Base-by-base conservation (phyloP, 2,888 invertebrate genomes). In the Tiliacea citrago region DNA sequence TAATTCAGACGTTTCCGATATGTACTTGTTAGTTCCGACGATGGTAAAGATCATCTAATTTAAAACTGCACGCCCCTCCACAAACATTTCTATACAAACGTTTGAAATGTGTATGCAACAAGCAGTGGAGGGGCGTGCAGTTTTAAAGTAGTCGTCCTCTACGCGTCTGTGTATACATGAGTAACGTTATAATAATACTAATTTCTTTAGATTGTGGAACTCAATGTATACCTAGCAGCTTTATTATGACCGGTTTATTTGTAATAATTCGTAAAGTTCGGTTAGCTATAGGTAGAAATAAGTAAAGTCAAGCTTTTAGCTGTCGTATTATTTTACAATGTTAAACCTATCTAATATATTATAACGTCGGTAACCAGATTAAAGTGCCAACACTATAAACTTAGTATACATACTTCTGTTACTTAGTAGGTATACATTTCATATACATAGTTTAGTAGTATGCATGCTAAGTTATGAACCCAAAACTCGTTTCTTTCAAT, bases 1-100 rank as follows among this genome's bases (percentile, higher is more conserved):
- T 91, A 91, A 88, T 80, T 94, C 93, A 94, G 94, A 93, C 93
- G 90, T 90, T 86, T 90, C 86, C 90, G 94, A 95, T 95, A 94
- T 95, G 94, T 94, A 91, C 87, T 90, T 89, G 90, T 91, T 90
- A 83, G 88, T 89, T 88, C 77, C 84, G 81, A 84, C 79, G 79
- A 78, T 85, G 77, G 84, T 86, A 29, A 3, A 29, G 29, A 3
- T 29, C 29, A 29, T 29, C 29, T 29, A 29, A 29, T 29, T 29
- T 29, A 29, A 29, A 29, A 29, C 29, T 29, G 29, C 29, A 29
- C 3, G 29, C 29, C 29, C 29, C 29, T 29, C 29, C 29, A 3
- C 29, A 29, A 29, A 29, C 1, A 29, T 29, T 29, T 29, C 29
- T 29, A 29, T 29, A 29, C 29, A 29, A 29, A 29, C 29, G 3